Evolutionary conservation across 1,140 invertebrate genomes (phyloP), one percentile per base, ranked within the genome.

Genomic region (Brachionus rotundiformis): DNA sequence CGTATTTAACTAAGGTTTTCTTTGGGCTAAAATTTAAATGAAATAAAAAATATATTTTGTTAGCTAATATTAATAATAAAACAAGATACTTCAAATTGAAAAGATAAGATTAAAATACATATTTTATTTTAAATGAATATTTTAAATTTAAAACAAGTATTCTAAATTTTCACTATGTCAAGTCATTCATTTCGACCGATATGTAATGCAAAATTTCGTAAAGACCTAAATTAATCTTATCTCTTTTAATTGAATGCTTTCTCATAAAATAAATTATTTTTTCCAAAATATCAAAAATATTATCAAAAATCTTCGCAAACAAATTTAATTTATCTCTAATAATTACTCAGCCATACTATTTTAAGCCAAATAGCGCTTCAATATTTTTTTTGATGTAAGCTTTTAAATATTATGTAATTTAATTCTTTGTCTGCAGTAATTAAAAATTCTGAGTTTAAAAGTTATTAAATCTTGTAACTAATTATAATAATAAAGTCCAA

Each of bases 21-120:
- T 63, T 63, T 63, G 29, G 10, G 29, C n/a, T 63, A 29, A 33
- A 63, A 63, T 29, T 33, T 29, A 29, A 63, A 63, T 63, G 29
- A 63, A 63, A 29, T 63, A 63, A 33, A 63, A 63, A 63, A 29
- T 63, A 29, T 63, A 29, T 63, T 27, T 63, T 63, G 16, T 33
- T 63, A 33, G 23, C 61, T 63, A 63, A 63, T 63, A n/a, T n/a
- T 19, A 63, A 63, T n/a, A 33, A 63, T 63, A 63, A 33, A 29
- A 63, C 29, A 63, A 33, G 25, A 33, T 63, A 63, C 61, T 63
- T 63, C 2, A 33, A 63, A 63, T 63, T 25, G 29, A 63, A 63
- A 33, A 63, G 61, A 63, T 63, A 63, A 63, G 61, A 63, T 63
- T 63, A 63, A 63, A 63, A 63, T 54, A 54, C 47, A 19, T 54